These are phyloP conservation scores for Hypomesus transpacificus DNA, from an alignment of 2,113 vertebrate species.

Conservation along the genomic window DNA sequence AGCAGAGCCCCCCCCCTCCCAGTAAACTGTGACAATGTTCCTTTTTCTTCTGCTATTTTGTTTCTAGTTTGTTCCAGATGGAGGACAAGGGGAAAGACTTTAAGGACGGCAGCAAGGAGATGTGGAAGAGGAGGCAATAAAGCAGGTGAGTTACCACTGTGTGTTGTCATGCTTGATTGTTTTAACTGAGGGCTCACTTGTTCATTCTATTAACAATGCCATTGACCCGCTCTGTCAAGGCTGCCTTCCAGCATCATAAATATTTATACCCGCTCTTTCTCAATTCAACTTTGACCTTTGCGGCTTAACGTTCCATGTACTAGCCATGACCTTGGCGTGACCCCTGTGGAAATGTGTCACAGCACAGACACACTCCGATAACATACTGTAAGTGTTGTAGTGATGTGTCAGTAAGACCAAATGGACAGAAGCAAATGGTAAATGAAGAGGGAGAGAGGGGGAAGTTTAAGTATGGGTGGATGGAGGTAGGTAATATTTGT, in stretches of 20 bases:
- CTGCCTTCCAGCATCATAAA: not conserved
- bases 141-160: slow-evolving; percentile 47
- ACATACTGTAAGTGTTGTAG: slow-evolving; percentile 2
- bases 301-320: slow-evolving; percentile 3
- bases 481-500: too few species aligned
- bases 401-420: slow-evolving; percentile 27
- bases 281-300: slow-evolving; percentile 46
- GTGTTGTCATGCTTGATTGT: not conserved
- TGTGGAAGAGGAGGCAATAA: slow-evolving; percentile 57
- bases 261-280: slow-evolving; percentile 21
- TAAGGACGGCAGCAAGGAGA: slow-evolving; percentile 47
- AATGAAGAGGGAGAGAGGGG: too few species aligned
- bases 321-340: slow-evolving; percentile 28
- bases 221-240: slow-evolving; percentile 8
- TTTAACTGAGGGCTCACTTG: not conserved
- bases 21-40: too few species aligned
- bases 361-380: slow-evolving; percentile 43
- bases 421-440: slow-evolving; percentile 14
- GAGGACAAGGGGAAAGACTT: slow-evolving; percentile 40
- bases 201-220: not conserved
- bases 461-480: too few species aligned
- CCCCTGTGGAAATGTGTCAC: slow-evolving; percentile 9
- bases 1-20: not conserved
- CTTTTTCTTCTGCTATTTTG: not conserved
- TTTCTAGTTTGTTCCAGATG: slow-evolving; percentile 27